Percentiles rank a stretch among this genome's conserved stretches.
Conservation (phyloP, 2,797 vertebrate genomes). For the Eulemur mongoz region DNA sequence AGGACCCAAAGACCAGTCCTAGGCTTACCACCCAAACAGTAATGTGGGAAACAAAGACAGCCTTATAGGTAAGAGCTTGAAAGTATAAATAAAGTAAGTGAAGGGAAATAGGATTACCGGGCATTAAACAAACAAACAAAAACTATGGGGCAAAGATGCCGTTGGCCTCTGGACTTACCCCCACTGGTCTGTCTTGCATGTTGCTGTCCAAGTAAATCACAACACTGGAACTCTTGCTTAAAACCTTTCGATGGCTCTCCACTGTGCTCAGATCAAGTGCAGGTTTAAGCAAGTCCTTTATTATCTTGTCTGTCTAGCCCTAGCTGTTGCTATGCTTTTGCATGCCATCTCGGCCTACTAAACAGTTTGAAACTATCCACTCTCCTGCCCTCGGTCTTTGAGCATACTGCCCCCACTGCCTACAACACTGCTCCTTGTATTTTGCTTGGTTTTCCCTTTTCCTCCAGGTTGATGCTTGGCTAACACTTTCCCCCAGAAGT, state of each 20-base stretch:
- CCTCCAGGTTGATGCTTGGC: not conserved
- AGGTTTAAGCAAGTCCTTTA: not conserved
- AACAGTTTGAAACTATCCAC: not conserved
- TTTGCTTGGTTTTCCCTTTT: not conserved
- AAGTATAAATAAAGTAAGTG: not conserved
- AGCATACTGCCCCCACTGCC: not conserved
- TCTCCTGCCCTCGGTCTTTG: not conserved
- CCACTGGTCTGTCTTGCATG: not conserved
- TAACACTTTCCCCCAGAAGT: not conserved
- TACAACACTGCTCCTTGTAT: not conserved
- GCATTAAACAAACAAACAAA: not conserved
- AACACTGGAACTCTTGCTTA: not conserved
- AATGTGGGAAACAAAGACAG: not conserved
- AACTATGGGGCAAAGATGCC: not conserved
- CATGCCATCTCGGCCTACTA: not conserved
- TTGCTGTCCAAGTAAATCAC: not conserved
- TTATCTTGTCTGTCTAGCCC: not conserved
- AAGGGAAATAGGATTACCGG: not conserved
- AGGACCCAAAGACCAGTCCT: not conserved
- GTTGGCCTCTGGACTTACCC: not conserved
- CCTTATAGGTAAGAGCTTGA: not conserved
- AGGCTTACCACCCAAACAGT: not conserved
- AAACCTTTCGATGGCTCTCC: not conserved
- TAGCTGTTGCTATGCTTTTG: not conserved
- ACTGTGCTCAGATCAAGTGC: not conserved